Evolutionary conservation across 2,113 vertebrate species (phyloP), one percentile per base, ranked within the genome.

Genomic region (Carlito syrichta): DNA sequence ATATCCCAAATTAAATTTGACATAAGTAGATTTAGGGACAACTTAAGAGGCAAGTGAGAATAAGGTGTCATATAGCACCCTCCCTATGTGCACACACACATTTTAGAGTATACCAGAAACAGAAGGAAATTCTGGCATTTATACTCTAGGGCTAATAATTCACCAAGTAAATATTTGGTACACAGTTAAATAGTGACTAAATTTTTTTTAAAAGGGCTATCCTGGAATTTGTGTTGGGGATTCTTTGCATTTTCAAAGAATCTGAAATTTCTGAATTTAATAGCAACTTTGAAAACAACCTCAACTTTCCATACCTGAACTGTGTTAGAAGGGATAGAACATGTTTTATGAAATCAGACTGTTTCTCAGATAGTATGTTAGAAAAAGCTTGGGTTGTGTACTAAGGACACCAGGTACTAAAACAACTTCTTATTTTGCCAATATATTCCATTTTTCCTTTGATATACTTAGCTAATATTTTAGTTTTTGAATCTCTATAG

Each of bases 81-180:
- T 50, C 19, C 40, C 3, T 0, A 3, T 0, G 3, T 4, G n/a
- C 23, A 25, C 3, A 27, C 13, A 40, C 2, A 43, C 32, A 30
- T 27, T 71, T 50, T 66, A 45, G 27, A 86, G 25, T 54, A 56
- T 58, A 0, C 25, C 27, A 43, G 14, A 40, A 88, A 27, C 6
- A 50, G 48, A n/a, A n/a, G n/a, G n/a, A 66, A 19, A 54, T 5
- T 62, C 40, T 56, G 32, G 43, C 35, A 48, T 45, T 32, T 30
- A 62, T 30, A 40, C 3, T 62, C 17, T 54, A 25, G 2, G 52
- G 4, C 0, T 38, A 5, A 7, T 25, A 3, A 40, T 60, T 58
- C 56, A 56, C 19, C 17, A 48, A 91, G 17, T 2, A 78, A 50
- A 69, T 68, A 13, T 9, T 74, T 35, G 56, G 20, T 13, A 20